Percentiles rank a stretch among this genome's conserved stretches.
phyloP scores from a whole-genome alignment of 2,888 invertebrate species.

The Lamproptera curius region DNA sequence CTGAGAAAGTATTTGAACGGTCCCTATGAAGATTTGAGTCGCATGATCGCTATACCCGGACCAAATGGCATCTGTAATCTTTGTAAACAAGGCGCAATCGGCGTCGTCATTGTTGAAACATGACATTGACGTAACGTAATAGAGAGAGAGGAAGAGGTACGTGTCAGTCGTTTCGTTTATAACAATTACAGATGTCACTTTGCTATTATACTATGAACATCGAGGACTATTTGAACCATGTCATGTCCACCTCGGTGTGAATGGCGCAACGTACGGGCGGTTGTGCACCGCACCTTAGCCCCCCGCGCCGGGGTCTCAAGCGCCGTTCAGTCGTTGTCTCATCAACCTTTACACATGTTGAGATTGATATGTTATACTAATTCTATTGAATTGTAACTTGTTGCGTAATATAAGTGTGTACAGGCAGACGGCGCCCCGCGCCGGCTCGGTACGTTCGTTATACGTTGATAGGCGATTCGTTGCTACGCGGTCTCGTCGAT shows the following conservation, averaged over 20 bases:
- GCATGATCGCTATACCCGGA: too few relatives aligned
- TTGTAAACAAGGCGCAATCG: too few relatives aligned
- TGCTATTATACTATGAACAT: too few relatives aligned
- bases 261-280: conserved; percentile 8
- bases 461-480: conserved; percentile 52
- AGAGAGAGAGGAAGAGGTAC: too few relatives aligned
- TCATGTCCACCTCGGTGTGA: neutral
- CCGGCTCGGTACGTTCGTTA: conserved; percentile 40
- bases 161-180: too few relatives aligned
- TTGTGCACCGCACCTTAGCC: neutral
- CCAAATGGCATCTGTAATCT: too few relatives aligned
- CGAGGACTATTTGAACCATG: neutral
- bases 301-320: conserved; percentile 27
- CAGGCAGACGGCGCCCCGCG: conserved; percentile 34
- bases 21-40: too few relatives aligned
- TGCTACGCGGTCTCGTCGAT: conserved; percentile 58
- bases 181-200: too few relatives aligned
- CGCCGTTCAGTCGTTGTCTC: conserved; percentile 59
- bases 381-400: conserved; percentile 77
- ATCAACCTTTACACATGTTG: conserved; percentile 76
- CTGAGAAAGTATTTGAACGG: too few relatives aligned
- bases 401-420: conserved; percentile 71
- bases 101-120: too few relatives aligned
- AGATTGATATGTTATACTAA: conserved; percentile 77
- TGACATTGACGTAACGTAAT: too few relatives aligned